phyloP scores from a whole-genome alignment of 2,888 invertebrate species.

The Caenorhabditis panamensis region DNA sequence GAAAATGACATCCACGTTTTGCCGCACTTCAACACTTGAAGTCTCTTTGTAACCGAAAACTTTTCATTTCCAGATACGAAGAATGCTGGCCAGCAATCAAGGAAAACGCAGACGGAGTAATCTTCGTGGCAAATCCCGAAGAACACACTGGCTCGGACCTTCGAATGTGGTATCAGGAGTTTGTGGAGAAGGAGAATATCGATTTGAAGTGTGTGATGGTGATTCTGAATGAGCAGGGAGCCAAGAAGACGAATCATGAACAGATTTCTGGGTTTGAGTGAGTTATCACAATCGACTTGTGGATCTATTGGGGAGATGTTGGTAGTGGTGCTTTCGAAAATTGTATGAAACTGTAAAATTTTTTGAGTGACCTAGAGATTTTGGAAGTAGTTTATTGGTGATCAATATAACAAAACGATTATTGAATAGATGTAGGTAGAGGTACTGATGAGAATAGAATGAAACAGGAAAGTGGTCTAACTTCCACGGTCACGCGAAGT shows the following conservation, averaged over 20 bases:
- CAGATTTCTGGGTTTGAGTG: slow-evolving; percentile 57
- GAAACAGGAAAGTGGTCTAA: no score
- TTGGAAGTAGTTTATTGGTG: no score
- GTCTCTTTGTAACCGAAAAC: no score
- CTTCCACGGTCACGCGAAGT: not conserved
- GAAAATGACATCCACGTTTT: not conserved
- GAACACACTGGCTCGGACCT: slow-evolving; percentile 72
- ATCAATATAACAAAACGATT: no score
- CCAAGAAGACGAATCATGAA: slow-evolving; percentile 59
- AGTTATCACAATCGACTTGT: not conserved
- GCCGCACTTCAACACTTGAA: no score
- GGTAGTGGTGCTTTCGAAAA: not conserved
- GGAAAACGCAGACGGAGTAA: slow-evolving; percentile 86
- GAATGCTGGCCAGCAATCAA: slow-evolving; percentile 88
- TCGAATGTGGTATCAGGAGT: slow-evolving; percentile 72
- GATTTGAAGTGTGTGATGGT: slow-evolving; percentile 50
- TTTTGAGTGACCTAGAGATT: no score
- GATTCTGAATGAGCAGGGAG: slow-evolving; percentile 57
- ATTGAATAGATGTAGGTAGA: no score
- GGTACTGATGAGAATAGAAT: no score
- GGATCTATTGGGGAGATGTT: no score
- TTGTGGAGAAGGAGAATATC: slow-evolving; percentile 53
- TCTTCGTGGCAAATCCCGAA: slow-evolving; percentile 86
- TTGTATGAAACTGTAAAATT: not conserved
- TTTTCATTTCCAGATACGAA: slow-evolving; percentile 48